phyloP scores from a whole-genome alignment of 2,888 invertebrate species.

The Lasiommata megera region DNA sequence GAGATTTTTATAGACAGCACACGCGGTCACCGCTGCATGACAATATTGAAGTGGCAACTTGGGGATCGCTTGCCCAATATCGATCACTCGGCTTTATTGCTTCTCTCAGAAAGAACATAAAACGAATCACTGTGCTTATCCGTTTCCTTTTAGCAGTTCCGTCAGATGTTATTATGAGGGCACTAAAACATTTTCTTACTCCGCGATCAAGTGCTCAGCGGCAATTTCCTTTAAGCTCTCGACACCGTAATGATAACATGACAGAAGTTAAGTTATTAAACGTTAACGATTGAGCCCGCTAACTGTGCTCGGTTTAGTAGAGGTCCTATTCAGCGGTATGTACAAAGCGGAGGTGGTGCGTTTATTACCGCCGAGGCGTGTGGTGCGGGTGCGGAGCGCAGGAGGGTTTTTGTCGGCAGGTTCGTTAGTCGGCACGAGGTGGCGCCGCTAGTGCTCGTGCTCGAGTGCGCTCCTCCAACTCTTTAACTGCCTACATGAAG shows the following conservation, averaged over 20 bases:
- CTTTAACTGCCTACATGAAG: conserved; percentile 81
- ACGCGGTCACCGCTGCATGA: conserved; percentile 12
- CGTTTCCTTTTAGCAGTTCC: conserved; percentile 42
- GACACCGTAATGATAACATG: conserved; percentile 11
- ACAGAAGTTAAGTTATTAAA: conserved; percentile 21
- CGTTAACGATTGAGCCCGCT: conserved; percentile 33
- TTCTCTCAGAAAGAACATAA: conserved; percentile 54
- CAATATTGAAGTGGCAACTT: conserved; percentile 18
- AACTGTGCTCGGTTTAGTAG: conserved; percentile 42
- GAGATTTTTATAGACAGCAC: conserved; percentile 15
- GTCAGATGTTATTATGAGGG: conserved; percentile 40
- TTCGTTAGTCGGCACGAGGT: conserved; percentile 75
- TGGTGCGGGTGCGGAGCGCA: conserved; percentile 42
- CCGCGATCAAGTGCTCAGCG: conserved; percentile 27
- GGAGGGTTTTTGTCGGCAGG: conserved; percentile 68
- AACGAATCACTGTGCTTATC: conserved; percentile 54
- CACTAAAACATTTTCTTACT: conserved; percentile 37
- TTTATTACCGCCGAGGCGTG: conserved; percentile 39
- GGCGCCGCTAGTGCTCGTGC: conserved; percentile 73
- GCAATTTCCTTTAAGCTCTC: conserved; percentile 21
- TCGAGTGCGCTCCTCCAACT: conserved; percentile 76
- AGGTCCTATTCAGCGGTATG: conserved; percentile 42
- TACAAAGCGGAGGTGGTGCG: conserved; percentile 48
- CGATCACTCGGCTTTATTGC: conserved; percentile 63
- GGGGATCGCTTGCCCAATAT: conserved; percentile 16